phyloP scores from a whole-genome alignment of 2,888 invertebrate genomes.

The Agonopterix heracliana region DNA sequence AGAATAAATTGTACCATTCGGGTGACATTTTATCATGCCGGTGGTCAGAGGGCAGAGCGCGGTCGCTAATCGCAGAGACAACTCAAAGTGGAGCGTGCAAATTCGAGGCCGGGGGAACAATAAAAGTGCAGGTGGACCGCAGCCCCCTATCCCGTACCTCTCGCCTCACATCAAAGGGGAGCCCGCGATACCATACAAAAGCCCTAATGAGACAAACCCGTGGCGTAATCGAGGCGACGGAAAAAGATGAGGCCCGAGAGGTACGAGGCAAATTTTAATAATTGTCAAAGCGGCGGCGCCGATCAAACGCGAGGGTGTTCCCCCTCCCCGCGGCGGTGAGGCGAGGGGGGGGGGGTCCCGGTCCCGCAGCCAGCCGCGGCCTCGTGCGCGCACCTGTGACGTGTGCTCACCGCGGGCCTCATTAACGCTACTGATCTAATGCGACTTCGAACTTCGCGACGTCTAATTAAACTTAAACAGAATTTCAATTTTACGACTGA shows the following conservation, averaged over 20 bases:
- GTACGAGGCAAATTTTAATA: slow-evolving; percentile 77
- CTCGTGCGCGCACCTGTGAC: slow-evolving; percentile 56
- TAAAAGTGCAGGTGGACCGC: slow-evolving; percentile 73
- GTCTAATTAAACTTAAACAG: slow-evolving; percentile 72
- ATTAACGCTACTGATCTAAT: slow-evolving; percentile 73
- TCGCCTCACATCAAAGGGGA: slow-evolving; percentile 64
- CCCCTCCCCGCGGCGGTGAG: slow-evolving; percentile 17
- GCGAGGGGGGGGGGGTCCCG: background rate
- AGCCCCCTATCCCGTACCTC: slow-evolving; percentile 40
- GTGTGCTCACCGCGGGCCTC: slow-evolving; percentile 70
- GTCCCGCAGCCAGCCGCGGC: slow-evolving; percentile 15
- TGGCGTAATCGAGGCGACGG: slow-evolving; percentile 75
- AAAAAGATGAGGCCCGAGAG: slow-evolving; percentile 75
- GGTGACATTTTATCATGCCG: slow-evolving; percentile 32
- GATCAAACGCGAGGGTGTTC: slow-evolving; percentile 66
- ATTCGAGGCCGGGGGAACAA: slow-evolving; percentile 66
- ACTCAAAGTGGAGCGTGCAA: slow-evolving; percentile 71
- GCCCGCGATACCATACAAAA: slow-evolving; percentile 71
- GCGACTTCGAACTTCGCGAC: slow-evolving; percentile 66
- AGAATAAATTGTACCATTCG: slow-evolving; percentile 1
- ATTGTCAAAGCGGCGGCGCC: slow-evolving; percentile 77
- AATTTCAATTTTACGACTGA: slow-evolving; percentile 71
- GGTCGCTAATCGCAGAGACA: slow-evolving; percentile 61
- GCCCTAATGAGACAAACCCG: slow-evolving; percentile 77
- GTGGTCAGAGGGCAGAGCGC: slow-evolving; percentile 41